phyloP scores from a whole-genome alignment of 2,113 vertebrate species.

The Hyperoodon ampullatus region DNA sequence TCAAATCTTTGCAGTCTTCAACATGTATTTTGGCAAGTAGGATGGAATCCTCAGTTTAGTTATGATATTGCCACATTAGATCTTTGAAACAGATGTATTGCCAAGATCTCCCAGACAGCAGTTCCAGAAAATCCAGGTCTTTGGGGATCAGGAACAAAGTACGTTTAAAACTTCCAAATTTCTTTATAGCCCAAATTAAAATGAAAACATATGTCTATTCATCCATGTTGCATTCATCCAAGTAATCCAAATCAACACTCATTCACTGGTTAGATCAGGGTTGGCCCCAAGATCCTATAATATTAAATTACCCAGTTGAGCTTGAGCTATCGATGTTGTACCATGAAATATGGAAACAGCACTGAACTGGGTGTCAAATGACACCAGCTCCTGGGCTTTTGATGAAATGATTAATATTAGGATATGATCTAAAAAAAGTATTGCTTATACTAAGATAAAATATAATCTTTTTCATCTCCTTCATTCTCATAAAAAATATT shows the following conservation, averaged over 20 bases:
- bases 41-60: not conserved
- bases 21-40: not conserved
- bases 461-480: not conserved
- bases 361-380: not conserved
- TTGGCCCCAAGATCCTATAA: not conserved
- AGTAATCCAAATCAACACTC: not conserved
- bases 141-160: not conserved
- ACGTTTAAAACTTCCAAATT: not conserved
- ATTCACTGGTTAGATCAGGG: not conserved
- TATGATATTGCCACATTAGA: not conserved
- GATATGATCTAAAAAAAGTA: not conserved
- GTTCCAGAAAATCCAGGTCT: constrained; percentile 1
- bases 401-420: not conserved
- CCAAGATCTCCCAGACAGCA: not conserved
- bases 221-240: not conserved
- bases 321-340: not conserved
- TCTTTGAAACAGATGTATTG: not conserved
- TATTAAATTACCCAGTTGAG: not conserved
- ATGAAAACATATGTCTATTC: constrained; percentile 24
- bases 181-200: not conserved
- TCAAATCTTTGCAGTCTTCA: not conserved
- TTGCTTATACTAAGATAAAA: not conserved
- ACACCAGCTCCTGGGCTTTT: not conserved
- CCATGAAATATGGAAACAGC: not conserved
- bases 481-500: not conserved